Conservation (phyloP, 2,888 invertebrate genomes). For the Drymonia ruficornis region DNA sequence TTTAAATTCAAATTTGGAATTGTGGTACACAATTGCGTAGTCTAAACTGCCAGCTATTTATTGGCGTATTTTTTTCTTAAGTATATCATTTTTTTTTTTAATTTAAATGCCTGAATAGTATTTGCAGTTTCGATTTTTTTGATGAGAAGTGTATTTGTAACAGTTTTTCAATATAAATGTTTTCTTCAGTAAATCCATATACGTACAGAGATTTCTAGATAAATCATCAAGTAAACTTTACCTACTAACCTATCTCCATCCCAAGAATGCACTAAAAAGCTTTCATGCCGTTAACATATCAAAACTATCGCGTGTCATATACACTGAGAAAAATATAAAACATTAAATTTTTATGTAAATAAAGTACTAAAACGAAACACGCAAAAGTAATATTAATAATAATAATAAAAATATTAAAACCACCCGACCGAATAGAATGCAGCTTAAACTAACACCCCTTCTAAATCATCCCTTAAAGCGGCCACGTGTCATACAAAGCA, state of each 20-base stretch:
- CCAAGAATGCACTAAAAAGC: not conserved
- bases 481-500: conserved; percentile 74
- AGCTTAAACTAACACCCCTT: conserved; percentile 43
- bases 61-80: too few species aligned
- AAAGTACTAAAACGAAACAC: not conserved
- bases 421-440: conserved; percentile 30
- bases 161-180: too few species aligned
- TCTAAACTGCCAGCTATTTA: too few species aligned
- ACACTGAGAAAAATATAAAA: not conserved
- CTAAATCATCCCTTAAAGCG: conserved; percentile 59
- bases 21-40: too few species aligned
- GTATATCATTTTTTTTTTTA: too few species aligned
- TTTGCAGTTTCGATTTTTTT: too few species aligned
- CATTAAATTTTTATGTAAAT: not conserved
- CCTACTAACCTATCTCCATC: not conserved
- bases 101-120: too few species aligned
- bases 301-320: not conserved
- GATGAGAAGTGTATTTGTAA: too few species aligned
- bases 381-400: conserved; percentile 16
- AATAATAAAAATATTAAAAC: conserved; percentile 22
- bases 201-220: too few species aligned
- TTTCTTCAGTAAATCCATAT: too few species aligned
- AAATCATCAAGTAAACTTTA: too few species aligned
- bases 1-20: too few species aligned
- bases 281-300: conserved; percentile 1